Conservation (phyloP, 2,888 invertebrate genomes). For the Rutpela maculata region DNA sequence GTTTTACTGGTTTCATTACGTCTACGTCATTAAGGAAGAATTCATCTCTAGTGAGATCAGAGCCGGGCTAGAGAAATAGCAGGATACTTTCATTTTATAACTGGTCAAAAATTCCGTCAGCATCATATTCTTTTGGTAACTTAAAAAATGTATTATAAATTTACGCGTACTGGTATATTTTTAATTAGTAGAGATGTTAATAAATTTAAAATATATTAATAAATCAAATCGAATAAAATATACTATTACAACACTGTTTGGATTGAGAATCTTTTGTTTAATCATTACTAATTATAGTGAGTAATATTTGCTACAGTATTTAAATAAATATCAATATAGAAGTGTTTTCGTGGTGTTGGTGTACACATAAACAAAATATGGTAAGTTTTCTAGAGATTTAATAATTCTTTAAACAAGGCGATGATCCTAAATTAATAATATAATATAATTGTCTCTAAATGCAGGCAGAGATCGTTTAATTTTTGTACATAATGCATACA, state of each 20-base stretch:
- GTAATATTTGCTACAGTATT: not conserved
- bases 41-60: not conserved
- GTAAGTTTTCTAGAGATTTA: not conserved
- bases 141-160: no score
- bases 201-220: not conserved
- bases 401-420: no score
- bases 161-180: no score
- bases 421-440: no score
- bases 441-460: no score
- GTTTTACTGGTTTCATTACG: slow-evolving; percentile 21
- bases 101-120: no score
- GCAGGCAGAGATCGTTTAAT: no score
- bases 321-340: not conserved
- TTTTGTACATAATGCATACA: no score
- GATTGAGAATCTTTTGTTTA: not conserved
- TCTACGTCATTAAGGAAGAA: not conserved
- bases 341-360: slow-evolving; percentile 3
- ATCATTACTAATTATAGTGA: not conserved
- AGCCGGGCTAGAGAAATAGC: not conserved
- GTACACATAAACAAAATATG: not conserved
- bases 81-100: no score
- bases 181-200: not conserved
- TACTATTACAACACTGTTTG: not conserved
- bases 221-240: not conserved
- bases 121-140: no score